A percentile compares a stretch with the other conserved stretches of the same genome.
Evolutionary conservation across 2,888 invertebrate species (phyloP).

Genomic region (Lasius fuliginosus): DNA sequence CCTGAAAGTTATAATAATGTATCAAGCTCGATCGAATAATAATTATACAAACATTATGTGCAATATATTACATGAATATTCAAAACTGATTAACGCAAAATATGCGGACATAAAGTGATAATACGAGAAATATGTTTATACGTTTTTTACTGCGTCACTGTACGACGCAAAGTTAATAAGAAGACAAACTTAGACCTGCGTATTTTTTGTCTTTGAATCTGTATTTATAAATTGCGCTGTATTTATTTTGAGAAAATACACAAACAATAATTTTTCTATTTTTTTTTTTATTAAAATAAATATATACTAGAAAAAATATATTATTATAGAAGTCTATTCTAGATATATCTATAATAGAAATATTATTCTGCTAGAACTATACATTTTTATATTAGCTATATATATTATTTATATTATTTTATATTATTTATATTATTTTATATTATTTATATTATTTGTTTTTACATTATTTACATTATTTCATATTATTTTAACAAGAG

Average conservation of each 20-base stretch:
- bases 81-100: conserved; percentile 19
- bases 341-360: neutral
- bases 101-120: neutral
- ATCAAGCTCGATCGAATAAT: conserved; percentile 12
- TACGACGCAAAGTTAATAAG: conserved; percentile 13
- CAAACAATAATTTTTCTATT: neutral
- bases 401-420: neutral
- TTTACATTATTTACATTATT: no score
- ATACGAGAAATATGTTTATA: neutral
- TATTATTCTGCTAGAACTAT: neutral
- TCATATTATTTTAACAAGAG: neutral
- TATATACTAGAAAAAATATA: neutral
- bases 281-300: neutral
- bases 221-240: neutral
- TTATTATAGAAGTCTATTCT: neutral
- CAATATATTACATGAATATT: neutral
- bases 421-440: neutral
- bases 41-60: neutral
- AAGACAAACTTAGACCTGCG: neutral
- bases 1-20: conserved; percentile 75
- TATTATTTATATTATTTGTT: no score
- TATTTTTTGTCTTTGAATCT: neutral
- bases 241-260: neutral
- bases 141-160: neutral
- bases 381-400: neutral